phyloP scores from a whole-genome alignment of 2,888 invertebrate species.

The Ormyrus nitidulus region DNA sequence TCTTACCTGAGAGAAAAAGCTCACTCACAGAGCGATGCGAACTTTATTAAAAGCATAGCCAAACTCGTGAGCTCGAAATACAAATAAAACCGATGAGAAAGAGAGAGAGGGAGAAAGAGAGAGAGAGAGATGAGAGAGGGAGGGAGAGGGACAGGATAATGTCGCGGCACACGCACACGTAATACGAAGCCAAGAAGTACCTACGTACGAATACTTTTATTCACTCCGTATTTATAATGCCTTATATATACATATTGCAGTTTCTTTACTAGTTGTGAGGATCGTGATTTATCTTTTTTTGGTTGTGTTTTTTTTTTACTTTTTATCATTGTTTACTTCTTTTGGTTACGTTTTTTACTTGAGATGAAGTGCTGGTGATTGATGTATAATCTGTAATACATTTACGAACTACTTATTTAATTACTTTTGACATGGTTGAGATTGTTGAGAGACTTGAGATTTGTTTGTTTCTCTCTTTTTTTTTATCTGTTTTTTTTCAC shows the following conservation, averaged over 20 bases:
- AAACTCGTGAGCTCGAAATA: conserved; percentile 34
- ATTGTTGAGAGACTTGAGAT: conserved; percentile 71
- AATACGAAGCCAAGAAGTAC: conserved; percentile 72
- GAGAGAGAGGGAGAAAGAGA: conserved; percentile 59
- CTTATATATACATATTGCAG: conserved; percentile 61
- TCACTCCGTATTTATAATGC: conserved; percentile 63
- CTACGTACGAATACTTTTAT: conserved; percentile 67
- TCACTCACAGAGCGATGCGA: conserved; percentile 51
- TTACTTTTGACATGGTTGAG: conserved; percentile 70
- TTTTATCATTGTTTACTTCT: conserved; percentile 65
- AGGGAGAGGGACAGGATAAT: conserved; percentile 61
- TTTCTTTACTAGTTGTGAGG: conserved; percentile 62
- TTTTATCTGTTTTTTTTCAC: conserved; percentile 66
- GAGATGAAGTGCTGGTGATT: conserved; percentile 55
- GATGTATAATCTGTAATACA: conserved; percentile 58
- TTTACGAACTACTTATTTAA: conserved; percentile 56
- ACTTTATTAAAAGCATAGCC: neutral
- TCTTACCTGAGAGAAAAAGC: conserved; percentile 65
- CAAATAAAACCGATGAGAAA: conserved; percentile 54
- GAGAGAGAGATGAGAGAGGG: conserved; percentile 57
- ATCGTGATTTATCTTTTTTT: conserved; percentile 66
- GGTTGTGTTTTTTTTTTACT: conserved; percentile 67
- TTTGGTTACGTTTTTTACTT: conserved; percentile 54
- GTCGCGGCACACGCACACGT: conserved; percentile 74
- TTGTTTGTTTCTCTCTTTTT: conserved; percentile 61